Conservation (phyloP, 2,797 vertebrate genomes). For the Limosa lapponica region DNA sequence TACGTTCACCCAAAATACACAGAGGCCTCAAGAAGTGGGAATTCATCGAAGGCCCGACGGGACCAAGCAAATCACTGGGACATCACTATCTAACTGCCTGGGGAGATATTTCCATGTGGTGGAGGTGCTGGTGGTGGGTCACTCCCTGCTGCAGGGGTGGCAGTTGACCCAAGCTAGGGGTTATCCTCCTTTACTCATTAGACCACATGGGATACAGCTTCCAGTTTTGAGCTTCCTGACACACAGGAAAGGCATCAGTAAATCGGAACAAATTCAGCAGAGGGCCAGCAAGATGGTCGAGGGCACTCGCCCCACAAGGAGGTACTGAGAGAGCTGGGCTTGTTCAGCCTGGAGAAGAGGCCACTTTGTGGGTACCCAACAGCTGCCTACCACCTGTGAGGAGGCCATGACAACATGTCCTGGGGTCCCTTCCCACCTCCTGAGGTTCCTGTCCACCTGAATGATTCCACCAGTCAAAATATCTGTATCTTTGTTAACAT, state of each 20-base stretch:
- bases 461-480: background rate
- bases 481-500: background rate
- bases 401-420: background rate
- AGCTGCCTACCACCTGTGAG: background rate
- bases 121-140: background rate
- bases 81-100: background rate
- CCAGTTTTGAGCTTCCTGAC: background rate
- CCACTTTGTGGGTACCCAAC: accelerated
- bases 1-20: background rate
- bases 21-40: background rate
- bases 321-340: background rate
- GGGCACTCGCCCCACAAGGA: background rate
- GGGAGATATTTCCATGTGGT: background rate
- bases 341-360: background rate
- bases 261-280: background rate
- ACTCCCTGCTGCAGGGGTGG: background rate
- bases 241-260: background rate
- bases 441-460: background rate
- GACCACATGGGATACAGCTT: background rate
- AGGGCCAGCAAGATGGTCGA: background rate
- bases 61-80: background rate
- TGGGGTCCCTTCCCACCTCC: background rate
- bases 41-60: background rate
- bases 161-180: background rate
- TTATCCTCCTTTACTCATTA: background rate